Evolutionary conservation across 2,888 invertebrate species (phyloP), one percentile per base, ranked within the genome.

Genomic region (Pterostichus niger): DNA sequence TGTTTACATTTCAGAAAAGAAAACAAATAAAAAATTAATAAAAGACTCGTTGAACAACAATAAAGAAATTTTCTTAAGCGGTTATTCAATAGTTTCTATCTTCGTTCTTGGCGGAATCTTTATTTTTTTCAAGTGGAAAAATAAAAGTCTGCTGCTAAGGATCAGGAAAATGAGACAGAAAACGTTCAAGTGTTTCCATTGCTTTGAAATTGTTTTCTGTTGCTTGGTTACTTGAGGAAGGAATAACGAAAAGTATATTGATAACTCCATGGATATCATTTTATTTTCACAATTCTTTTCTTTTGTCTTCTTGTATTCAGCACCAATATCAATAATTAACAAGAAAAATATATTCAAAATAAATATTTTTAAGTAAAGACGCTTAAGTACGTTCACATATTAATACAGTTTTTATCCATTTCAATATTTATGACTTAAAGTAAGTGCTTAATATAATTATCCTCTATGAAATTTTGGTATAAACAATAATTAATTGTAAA

Each of bases 11-110:
- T 9, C 40, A 0, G 1, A 9, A 40, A 5, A 40, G 40, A 40
- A 24, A 40, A 40, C 40, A 40, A 40, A 40, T 40, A 7, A 40
- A 7, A 40, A 40, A 40, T 40, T 40, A 35, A 64, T 64, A 35
- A 64, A 61, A 64, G 33, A 35, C n/a, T 13, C 64, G 10, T 59
- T 35, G 33, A 64, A 64, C 35, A 64, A 64, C 13, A 35, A 35
- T 59, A 64, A 64, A 64, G 64, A 64, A 64, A 64, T 64, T 64
- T 64, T 64, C 64, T 35, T 64, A 64, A 64, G 64, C 64, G 33
- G 35, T 35, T 64, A 35, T 64, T 64, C 33, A 64, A 35, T 64
- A 64, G 64, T 64, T 64, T 35, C 6, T 35, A 33, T 0, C n/a
- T 11, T 64, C 35, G 35, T 35, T 64, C 35, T 64, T 35, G 35